Percentiles rank a stretch among this genome's conserved stretches.
These are phyloP conservation scores for Drosophila percnosoma DNA, from an alignment of 2,888 invertebrate species.

Conservation along the genomic window DNA sequence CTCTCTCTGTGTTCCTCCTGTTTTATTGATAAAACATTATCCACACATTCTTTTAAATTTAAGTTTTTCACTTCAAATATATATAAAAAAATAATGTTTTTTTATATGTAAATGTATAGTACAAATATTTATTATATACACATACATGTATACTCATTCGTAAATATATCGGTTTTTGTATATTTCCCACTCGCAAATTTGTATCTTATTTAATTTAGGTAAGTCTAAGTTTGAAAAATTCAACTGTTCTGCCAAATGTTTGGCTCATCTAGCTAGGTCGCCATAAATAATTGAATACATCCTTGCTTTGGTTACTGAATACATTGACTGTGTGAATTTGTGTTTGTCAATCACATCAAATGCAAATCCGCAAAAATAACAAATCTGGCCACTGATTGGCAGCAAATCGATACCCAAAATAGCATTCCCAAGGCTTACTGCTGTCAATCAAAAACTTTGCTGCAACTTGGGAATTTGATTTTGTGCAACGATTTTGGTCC, in stretches of 20 bases:
- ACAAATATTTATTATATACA: neutral
- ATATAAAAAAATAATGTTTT: too few species aligned
- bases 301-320: neutral
- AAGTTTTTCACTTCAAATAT: neutral
- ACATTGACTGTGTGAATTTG: neutral
- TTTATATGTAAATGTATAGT: too few species aligned
- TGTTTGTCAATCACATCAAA: constrained; percentile 10
- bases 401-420: constrained; percentile 32
- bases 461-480: constrained; percentile 47
- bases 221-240: neutral
- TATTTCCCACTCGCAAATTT: neutral
- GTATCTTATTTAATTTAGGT: neutral
- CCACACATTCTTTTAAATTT: neutral
- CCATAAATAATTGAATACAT: neutral
- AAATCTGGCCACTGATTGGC: constrained; percentile 22
- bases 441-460: constrained; percentile 63
- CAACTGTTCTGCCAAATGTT: neutral
- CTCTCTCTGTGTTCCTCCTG: neutral
- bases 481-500: constrained; percentile 47
- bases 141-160: fast-evolving
- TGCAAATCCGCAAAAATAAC: constrained; percentile 17
- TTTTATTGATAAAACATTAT: neutral
- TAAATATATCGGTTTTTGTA: too few species aligned
- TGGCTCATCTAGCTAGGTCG: neutral
- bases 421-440: constrained; percentile 45